These are phyloP conservation scores for Anoplius nigerrimus DNA, from an alignment of 2,888 invertebrate genomes.

Conservation along the genomic window DNA sequence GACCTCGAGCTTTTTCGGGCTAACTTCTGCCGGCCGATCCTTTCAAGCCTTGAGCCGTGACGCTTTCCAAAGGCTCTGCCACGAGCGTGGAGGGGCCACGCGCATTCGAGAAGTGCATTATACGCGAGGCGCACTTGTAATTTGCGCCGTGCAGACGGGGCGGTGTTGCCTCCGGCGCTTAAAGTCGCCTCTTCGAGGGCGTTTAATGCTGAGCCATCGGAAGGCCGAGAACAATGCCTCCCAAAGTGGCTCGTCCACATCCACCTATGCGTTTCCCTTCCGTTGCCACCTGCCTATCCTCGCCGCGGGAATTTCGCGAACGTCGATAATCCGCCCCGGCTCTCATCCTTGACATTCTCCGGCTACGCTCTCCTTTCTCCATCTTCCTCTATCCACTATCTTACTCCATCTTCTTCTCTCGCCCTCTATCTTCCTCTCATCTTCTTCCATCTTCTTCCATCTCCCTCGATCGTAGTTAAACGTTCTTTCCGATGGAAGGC, in stretches of 20 bases:
- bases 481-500: too few relatives aligned
- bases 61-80: too few relatives aligned
- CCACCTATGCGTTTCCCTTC: neutral
- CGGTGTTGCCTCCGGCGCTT: conserved; percentile 7
- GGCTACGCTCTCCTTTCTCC: neutral
- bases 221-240: neutral
- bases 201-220: neutral
- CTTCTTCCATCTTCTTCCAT: neutral
- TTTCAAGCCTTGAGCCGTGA: too few relatives aligned
- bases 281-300: neutral
- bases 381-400: neutral
- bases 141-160: conserved; percentile 7
- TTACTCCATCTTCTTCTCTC: neutral
- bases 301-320: neutral
- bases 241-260: neutral
- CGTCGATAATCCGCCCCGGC: neutral
- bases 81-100: too few relatives aligned
- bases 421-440: neutral
- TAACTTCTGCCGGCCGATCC: too few relatives aligned
- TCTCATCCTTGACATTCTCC: neutral
- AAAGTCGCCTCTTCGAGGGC: neutral
- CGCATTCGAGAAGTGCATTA: conserved; percentile 8
- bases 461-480: too few relatives aligned
- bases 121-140: conserved; percentile 11
- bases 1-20: neutral